Conservation (phyloP, 2,113 vertebrate species). For the Passer montanus region DNA sequence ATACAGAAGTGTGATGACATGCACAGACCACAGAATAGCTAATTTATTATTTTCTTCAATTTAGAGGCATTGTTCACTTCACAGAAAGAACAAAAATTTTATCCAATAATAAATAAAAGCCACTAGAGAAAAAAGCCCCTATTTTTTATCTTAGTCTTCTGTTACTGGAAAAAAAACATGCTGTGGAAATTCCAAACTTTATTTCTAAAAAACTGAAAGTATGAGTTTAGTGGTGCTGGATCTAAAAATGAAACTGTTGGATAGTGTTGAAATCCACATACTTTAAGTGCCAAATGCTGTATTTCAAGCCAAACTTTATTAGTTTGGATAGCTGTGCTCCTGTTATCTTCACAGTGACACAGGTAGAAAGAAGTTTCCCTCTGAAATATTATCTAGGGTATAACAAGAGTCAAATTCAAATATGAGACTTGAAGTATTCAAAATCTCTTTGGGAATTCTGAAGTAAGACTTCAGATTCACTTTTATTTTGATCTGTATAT, state of each 20-base stretch:
- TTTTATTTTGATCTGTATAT: not conserved
- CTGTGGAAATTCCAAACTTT: constrained; percentile 74
- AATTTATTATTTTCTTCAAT: not conserved
- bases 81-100: not conserved
- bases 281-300: not conserved
- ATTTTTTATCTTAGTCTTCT: constrained; percentile 15
- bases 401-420: not conserved
- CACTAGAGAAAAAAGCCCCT: constrained; percentile 41
- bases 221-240: not conserved
- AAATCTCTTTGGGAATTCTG: not conserved
- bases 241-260: constrained; percentile 33
- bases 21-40: not conserved
- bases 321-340: not conserved
- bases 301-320: not conserved
- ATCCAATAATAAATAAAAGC: not conserved
- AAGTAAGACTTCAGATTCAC: not conserved
- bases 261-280: constrained; percentile 46
- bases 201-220: not conserved
- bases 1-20: not conserved
- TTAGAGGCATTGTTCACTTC: not conserved
- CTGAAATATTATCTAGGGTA: not conserved
- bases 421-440: not conserved
- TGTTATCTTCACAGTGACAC: not conserved
- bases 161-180: constrained; percentile 42
- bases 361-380: not conserved